These are phyloP conservation scores for Chalcis sispes DNA, from an alignment of 2,888 invertebrate species.

Conservation along the genomic window DNA sequence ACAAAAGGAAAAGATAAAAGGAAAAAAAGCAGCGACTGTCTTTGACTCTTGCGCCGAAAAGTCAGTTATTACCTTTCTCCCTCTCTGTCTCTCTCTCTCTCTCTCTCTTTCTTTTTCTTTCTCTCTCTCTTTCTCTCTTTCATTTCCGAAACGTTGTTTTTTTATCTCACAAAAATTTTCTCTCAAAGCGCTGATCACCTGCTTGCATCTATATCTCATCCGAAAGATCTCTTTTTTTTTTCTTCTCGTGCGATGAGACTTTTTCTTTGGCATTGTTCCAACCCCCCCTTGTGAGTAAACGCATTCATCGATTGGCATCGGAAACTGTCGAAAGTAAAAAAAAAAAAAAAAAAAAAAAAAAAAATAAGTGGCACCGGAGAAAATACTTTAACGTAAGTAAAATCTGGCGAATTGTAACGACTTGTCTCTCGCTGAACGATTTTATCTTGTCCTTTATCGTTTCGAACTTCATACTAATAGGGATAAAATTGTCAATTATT, in stretches of 20 bases:
- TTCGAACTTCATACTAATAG: too few relatives aligned
- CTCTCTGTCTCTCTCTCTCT: not conserved
- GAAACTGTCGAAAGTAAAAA: constrained; percentile 21
- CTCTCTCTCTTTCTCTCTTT: not conserved
- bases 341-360: not conserved
- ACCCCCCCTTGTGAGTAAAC: not conserved
- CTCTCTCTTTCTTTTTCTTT: not conserved
- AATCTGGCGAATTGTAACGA: not conserved
- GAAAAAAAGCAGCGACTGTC: not conserved
- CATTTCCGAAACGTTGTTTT: not conserved
- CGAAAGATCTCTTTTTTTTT: constrained; percentile 26
- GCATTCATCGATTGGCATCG: constrained; percentile 35
- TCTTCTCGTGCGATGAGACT: not conserved
- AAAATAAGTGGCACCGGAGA: not conserved
- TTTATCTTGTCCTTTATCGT: too few relatives aligned
- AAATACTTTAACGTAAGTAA: not conserved
- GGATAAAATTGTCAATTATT: too few relatives aligned
- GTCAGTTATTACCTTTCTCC: constrained; percentile 4
- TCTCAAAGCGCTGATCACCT: constrained; percentile 35
- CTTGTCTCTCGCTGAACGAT: too few relatives aligned
- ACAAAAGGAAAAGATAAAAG: not conserved
- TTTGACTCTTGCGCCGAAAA: not conserved
- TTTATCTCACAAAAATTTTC: constrained; percentile 10
- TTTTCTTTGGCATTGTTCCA: constrained; percentile 28
- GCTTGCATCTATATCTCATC: constrained; percentile 16